Percentiles rank a stretch among this genome's conserved stretches.
These are phyloP conservation scores for Microtus oregoni DNA, from an alignment of 2,113 vertebrate genomes.

Conservation along the genomic window DNA sequence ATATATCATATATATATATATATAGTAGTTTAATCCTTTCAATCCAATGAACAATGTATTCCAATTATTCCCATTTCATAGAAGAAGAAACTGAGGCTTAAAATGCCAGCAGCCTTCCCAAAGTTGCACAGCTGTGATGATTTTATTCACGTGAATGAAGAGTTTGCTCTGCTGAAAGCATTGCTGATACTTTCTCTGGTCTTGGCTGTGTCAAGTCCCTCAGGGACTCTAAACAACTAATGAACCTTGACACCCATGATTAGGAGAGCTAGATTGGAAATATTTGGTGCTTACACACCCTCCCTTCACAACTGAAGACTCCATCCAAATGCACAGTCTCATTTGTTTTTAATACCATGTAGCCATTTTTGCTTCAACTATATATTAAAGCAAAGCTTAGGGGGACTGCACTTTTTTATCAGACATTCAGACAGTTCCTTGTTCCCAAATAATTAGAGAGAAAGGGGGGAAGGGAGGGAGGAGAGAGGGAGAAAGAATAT, in stretches of 20 bases:
- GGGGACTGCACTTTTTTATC: not conserved
- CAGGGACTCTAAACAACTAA: slow-evolving; percentile 54
- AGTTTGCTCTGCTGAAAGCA: not conserved
- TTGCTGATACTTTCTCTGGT: not conserved
- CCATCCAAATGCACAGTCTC: slow-evolving; percentile 24
- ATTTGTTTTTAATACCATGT: slow-evolving; percentile 24
- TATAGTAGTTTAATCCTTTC: not conserved
- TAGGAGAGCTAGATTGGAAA: slow-evolving; percentile 47
- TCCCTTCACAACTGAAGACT: slow-evolving; percentile 51
- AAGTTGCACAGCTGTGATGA: not conserved
- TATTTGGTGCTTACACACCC: slow-evolving; percentile 40
- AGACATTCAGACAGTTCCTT: not conserved
- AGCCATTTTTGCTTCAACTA: slow-evolving; percentile 19
- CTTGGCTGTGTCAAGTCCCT: slow-evolving; percentile 25
- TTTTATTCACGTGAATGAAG: not conserved
- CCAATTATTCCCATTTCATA: not conserved
- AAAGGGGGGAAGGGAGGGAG: not conserved
- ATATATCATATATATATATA: too few species aligned
- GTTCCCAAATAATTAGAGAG: slow-evolving; percentile 10
- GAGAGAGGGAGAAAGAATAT: not conserved
- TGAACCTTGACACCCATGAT: slow-evolving; percentile 63
- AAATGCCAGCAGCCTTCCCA: not conserved
- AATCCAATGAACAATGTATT: slow-evolving; percentile 5
- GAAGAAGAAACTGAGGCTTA: slow-evolving; percentile 18
- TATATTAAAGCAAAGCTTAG: not conserved